phyloP scores from a whole-genome alignment of 2,888 invertebrate genomes.

The Stenoptilia bipunctidactyla region DNA sequence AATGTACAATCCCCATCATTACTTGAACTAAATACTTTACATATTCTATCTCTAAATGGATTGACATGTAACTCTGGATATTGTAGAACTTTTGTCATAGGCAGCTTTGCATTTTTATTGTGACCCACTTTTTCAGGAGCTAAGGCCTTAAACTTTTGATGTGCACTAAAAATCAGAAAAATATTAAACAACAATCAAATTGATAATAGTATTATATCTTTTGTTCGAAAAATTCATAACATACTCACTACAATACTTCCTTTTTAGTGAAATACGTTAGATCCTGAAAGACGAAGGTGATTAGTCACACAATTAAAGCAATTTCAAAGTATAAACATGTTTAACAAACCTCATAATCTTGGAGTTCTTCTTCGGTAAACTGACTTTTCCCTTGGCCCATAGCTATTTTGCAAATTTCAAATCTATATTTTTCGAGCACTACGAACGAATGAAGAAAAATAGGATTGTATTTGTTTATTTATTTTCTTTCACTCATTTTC shows the following conservation, averaged over 20 bases:
- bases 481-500: no score
- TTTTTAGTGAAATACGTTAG: constrained; percentile 94
- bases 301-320: constrained; percentile 15
- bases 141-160: constrained; percentile 89
- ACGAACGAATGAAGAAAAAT: not conserved
- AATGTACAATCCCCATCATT: constrained; percentile 93
- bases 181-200: no score
- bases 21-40: constrained; percentile 90
- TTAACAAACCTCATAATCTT: constrained; percentile 86
- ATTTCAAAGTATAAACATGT: not conserved
- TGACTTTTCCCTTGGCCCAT: constrained; percentile 90
- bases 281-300: constrained; percentile 73
- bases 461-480: no score
- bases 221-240: not conserved
- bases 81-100: constrained; percentile 85
- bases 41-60: constrained; percentile 92
- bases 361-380: constrained; percentile 88
- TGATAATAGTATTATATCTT: no score
- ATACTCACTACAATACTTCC: constrained; percentile 89
- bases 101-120: constrained; percentile 87
- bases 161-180: constrained; percentile 73
- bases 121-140: constrained; percentile 92
- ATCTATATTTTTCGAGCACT: not conserved
- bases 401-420: no score
- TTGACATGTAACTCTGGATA: constrained; percentile 92